Evolutionary conservation across 2,797 vertebrate species (phyloP).

Genomic region (Microctenopoma lineatum): DNA sequence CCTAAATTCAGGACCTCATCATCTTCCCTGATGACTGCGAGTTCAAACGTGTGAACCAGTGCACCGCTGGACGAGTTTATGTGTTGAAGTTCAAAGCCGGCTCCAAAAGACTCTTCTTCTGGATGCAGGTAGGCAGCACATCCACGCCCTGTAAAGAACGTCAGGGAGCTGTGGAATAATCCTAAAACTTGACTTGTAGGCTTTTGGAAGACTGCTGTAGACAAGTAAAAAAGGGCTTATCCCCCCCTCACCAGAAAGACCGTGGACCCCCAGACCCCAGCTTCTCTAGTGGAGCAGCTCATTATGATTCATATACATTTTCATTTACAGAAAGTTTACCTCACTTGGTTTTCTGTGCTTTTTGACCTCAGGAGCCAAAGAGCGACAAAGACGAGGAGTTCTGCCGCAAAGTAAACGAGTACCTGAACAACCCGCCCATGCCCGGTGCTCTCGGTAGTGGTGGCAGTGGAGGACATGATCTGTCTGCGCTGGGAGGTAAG

Average conservation of each 20-base stretch:
- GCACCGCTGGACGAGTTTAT: constrained; percentile 94
- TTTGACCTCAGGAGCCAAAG: constrained; percentile 79
- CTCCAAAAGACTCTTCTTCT: constrained; percentile 97
- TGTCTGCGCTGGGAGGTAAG: constrained; percentile 92
- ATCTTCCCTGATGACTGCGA: constrained; percentile 99
- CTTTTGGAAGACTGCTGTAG: too few relatives aligned
- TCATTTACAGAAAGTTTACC: neutral
- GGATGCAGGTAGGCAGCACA: constrained; percentile 92
- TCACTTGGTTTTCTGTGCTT: neutral
- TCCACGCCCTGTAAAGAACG: neutral
- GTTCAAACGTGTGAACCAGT: constrained; percentile 95
- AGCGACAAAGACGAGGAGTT: constrained; percentile 90
- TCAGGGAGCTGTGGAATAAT: neutral
- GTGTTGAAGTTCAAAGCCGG: constrained; percentile 98
- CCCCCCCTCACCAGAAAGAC: too few relatives aligned
- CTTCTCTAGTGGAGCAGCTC: too few relatives aligned
- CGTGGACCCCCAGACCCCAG: too few relatives aligned
- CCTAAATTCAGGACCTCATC: constrained; percentile 88
- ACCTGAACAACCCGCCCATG: constrained; percentile 95
- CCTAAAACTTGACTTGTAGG: too few relatives aligned
- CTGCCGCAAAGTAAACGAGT: constrained; percentile 96
- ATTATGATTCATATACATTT: too few relatives aligned
- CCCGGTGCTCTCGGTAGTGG: constrained; percentile 90
- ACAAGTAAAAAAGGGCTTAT: too few relatives aligned
- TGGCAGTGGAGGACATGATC: constrained; percentile 89